phyloP scores from a whole-genome alignment of 2,888 invertebrate species.

The Prionchulus punctatus region DNA sequence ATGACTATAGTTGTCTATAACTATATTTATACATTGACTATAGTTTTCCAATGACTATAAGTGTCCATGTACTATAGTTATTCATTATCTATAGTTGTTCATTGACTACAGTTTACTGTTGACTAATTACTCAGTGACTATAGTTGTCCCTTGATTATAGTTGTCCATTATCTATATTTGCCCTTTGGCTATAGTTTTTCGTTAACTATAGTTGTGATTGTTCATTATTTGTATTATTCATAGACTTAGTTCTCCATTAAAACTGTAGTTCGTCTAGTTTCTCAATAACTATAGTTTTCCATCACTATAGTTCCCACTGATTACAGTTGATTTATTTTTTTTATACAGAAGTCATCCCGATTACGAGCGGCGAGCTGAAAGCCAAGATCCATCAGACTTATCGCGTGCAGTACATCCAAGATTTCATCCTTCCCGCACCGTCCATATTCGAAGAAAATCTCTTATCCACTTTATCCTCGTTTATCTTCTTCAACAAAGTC shows the following conservation, averaged over 20 bases:
- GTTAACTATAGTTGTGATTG: too few species aligned
- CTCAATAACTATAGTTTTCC: not conserved
- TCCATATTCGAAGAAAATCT: constrained; percentile 98
- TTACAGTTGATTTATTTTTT: not conserved
- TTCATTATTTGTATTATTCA: constrained; percentile 15
- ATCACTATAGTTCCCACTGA: not conserved
- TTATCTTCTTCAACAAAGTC: constrained; percentile 98
- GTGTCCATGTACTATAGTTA: too few species aligned
- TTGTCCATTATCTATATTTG: too few species aligned
- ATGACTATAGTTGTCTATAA: too few species aligned
- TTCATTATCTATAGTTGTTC: too few species aligned
- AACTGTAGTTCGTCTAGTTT: not conserved
- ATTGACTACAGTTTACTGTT: too few species aligned
- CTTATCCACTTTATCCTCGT: constrained; percentile 88
- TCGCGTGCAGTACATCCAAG: constrained; percentile 91
- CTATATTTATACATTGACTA: too few species aligned
- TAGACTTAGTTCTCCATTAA: not conserved
- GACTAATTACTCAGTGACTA: too few species aligned
- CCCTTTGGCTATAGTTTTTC: too few species aligned
- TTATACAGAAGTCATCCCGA: constrained; percentile 55
- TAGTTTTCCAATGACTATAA: too few species aligned
- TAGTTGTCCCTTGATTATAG: too few species aligned
- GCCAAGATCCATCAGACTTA: constrained; percentile 99
- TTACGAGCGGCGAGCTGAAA: constrained; percentile 77
- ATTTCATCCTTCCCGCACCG: constrained; percentile 93